phyloP scores from a whole-genome alignment of 37 sponge, comb jelly and placozoan species.

The Hexactinellida sp. region DNA sequence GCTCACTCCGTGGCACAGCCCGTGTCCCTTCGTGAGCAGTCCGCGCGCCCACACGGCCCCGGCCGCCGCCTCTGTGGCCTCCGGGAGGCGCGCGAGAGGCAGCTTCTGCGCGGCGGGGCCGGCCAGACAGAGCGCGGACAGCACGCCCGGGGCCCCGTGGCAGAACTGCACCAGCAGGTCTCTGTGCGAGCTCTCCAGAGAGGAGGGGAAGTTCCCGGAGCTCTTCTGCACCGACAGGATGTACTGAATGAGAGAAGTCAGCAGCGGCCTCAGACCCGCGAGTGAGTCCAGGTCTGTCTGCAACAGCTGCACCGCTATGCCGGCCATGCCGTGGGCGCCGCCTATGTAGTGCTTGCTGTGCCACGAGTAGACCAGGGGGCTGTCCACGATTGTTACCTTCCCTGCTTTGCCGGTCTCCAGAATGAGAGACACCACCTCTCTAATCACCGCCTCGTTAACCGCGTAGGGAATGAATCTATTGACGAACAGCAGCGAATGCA shows the following conservation, averaged over 20 bases:
- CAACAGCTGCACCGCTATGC: conserved; percentile 58
- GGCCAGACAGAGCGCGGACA: conserved; percentile 37
- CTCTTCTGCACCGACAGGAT: conserved; percentile 34
- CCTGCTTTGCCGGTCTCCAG: conserved; percentile 49
- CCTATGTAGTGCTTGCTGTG: conserved; percentile 79
- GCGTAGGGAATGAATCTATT: conserved; percentile 34
- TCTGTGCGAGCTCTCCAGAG: conserved; percentile 32
- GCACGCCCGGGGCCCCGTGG: conserved; percentile 90
- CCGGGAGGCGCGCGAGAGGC: conserved; percentile 26
- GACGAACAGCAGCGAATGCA: conserved; percentile 74
- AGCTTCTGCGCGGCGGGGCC: conserved; percentile 53
- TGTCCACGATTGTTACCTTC: conserved; percentile 11
- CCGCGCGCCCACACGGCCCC: conserved; percentile 77
- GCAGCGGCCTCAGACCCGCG: conserved; percentile 19
- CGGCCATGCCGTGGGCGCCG: conserved; percentile 89
- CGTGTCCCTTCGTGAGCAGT: conserved; percentile 71
- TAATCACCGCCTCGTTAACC: conserved; percentile 36
- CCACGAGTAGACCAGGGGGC: conserved; percentile 84
- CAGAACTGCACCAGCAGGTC: conserved; percentile 88
- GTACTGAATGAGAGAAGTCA: conserved; percentile 32
- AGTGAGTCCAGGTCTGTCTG: conserved; percentile 26
- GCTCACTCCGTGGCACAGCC: conserved; percentile 83
- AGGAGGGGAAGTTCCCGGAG: conserved; percentile 67
- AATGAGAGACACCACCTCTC: conserved; percentile 32
- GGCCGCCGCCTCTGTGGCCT: conserved; percentile 41